phyloP scores from a whole-genome alignment of 2,797 vertebrate genomes.

The Phyllotis vaccarum region DNA sequence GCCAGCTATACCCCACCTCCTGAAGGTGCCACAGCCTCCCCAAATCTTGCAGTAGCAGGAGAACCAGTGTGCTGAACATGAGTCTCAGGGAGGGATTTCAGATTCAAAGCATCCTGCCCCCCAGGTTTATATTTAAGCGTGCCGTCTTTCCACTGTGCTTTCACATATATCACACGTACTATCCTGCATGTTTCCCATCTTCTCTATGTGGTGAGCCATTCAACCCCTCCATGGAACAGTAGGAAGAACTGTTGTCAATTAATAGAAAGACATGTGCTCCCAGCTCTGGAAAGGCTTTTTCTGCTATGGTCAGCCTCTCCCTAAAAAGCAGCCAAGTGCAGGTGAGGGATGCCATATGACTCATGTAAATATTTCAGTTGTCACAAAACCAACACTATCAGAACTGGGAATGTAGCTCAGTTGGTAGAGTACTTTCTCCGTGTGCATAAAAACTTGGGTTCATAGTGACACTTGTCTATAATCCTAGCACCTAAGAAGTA shows the following conservation, averaged over 20 bases:
- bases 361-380: constrained; percentile 58
- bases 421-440: background rate
- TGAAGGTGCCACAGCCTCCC: background rate
- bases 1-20: background rate
- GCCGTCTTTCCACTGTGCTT: background rate
- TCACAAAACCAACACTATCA: constrained; percentile 33
- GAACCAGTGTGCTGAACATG: background rate
- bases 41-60: background rate
- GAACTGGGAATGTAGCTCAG: background rate
- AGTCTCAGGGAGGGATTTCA: background rate
- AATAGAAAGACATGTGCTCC: background rate
- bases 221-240: too few relatives aligned
- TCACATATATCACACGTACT: background rate
- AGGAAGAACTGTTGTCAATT: background rate
- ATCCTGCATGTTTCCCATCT: background rate
- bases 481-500: background rate
- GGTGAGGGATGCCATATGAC: background rate
- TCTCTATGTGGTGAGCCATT: too few relatives aligned
- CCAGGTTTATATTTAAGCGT: background rate
- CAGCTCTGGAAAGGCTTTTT: background rate
- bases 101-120: too few relatives aligned
- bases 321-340: constrained; percentile 13
- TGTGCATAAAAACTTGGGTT: background rate
- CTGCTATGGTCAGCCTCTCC: constrained; percentile 43
- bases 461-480: background rate